phyloP scores from a whole-genome alignment of 1,140 invertebrate genomes.

The Camponotus floridanus region DNA sequence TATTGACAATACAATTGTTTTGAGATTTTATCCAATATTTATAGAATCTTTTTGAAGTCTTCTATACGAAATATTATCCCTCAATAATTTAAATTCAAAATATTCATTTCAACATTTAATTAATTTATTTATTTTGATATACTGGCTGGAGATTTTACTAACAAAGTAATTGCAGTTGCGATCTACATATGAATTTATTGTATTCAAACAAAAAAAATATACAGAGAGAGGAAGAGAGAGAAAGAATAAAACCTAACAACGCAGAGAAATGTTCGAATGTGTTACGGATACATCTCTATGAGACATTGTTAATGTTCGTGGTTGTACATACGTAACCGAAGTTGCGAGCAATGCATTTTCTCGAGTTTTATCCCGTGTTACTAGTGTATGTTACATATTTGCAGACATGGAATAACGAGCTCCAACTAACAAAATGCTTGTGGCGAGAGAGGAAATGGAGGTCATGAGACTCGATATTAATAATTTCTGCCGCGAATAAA shows the following conservation, averaged over 20 bases:
- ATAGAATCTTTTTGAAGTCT: neutral
- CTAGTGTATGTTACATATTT: neutral
- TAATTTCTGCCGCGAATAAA: conserved; percentile 36
- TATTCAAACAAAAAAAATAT: neutral
- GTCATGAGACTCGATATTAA: neutral
- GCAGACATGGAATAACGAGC: neutral
- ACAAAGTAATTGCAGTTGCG: neutral
- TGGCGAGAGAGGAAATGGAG: neutral
- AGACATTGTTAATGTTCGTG: neutral
- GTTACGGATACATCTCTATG: neutral
- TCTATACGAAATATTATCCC: neutral
- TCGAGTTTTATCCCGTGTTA: neutral
- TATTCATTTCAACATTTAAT: neutral
- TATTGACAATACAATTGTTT: neutral
- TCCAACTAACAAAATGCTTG: conserved; percentile 3
- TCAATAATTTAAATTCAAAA: neutral
- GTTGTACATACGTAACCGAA: neutral
- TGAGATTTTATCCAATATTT: neutral
- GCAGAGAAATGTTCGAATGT: neutral
- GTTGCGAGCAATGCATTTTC: conserved; percentile 14
- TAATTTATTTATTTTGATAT: neutral
- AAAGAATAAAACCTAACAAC: neutral
- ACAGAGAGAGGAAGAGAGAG: neutral
- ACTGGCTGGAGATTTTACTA: neutral
- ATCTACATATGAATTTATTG: neutral